Evolutionary conservation across 2,797 vertebrate species (phyloP).

Genomic region (Malacoraja senta): DNA sequence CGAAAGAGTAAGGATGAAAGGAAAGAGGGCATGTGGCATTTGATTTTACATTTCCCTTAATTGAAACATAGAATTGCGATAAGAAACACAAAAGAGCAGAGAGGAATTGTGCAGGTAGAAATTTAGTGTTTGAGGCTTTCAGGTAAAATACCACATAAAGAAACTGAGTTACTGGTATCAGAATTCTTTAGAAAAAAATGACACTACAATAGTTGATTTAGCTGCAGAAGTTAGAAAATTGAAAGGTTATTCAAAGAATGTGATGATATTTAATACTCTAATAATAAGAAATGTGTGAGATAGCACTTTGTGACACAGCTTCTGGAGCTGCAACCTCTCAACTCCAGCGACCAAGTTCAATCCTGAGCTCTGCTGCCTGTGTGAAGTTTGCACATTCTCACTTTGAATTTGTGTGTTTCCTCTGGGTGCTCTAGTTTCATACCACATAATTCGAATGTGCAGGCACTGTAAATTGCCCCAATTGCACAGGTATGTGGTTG

Average conservation of each 20-base stretch:
- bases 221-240: neutral
- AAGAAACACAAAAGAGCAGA: neutral
- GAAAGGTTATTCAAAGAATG: neutral
- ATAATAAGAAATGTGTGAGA: neutral
- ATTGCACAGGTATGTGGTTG: too few relatives aligned
- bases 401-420: too few relatives aligned
- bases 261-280: neutral
- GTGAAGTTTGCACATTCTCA: too few relatives aligned
- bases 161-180: neutral
- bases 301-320: too few relatives aligned
- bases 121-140: neutral
- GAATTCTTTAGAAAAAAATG: neutral
- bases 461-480: too few relatives aligned
- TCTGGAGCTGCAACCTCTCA: too few relatives aligned
- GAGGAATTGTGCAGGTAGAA: neutral
- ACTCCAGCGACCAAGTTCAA: too few relatives aligned
- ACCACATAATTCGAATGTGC: too few relatives aligned
- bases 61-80: neutral
- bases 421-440: too few relatives aligned
- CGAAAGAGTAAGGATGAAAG: too few relatives aligned
- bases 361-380: too few relatives aligned
- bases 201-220: neutral
- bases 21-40: too few relatives aligned
- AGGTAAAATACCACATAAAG: neutral
- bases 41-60: neutral